A percentile compares a stretch with the other conserved stretches of the same genome.
These are phyloP conservation scores for Lepetodrilus schrolli DNA, from an alignment of 2,888 invertebrate species.

Conservation along the genomic window DNA sequence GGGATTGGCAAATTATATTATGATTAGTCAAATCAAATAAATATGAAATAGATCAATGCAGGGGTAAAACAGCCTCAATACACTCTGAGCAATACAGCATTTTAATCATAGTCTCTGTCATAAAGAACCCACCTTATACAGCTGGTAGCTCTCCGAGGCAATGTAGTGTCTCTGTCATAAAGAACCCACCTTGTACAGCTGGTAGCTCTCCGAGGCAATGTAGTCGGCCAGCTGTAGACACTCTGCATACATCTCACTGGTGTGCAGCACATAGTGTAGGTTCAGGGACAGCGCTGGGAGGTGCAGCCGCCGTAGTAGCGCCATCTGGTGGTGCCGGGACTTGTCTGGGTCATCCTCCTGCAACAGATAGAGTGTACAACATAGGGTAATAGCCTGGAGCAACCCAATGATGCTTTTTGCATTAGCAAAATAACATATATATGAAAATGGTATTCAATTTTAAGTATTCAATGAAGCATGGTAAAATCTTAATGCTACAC, in stretches of 20 bases:
- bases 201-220: constrained; percentile 85
- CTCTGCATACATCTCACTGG: constrained; percentile 84
- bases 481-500: too few species aligned
- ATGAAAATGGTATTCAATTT: too few species aligned
- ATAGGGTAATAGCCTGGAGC: too few species aligned
- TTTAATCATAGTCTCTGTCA: too few species aligned
- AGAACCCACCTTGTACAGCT: constrained; percentile 85
- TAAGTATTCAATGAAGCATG: too few species aligned
- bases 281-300: constrained; percentile 88
- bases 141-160: constrained; percentile 84
- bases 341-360: constrained; percentile 63
- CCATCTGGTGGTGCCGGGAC: constrained; percentile 82
- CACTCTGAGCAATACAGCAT: too few species aligned
- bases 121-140: constrained; percentile 86
- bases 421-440: too few species aligned
- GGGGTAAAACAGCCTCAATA: neutral
- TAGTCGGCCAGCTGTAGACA: constrained; percentile 87
- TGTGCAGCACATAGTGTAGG: constrained; percentile 85
- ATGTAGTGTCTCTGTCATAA: too few species aligned
- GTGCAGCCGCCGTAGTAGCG: constrained; percentile 85
- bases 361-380: too few species aligned
- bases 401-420: too few species aligned
- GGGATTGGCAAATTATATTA: too few species aligned
- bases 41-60: too few species aligned
- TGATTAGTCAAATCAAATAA: neutral